Conservation (phyloP, 2,113 vertebrate genomes). For the Mobula birostris region DNA sequence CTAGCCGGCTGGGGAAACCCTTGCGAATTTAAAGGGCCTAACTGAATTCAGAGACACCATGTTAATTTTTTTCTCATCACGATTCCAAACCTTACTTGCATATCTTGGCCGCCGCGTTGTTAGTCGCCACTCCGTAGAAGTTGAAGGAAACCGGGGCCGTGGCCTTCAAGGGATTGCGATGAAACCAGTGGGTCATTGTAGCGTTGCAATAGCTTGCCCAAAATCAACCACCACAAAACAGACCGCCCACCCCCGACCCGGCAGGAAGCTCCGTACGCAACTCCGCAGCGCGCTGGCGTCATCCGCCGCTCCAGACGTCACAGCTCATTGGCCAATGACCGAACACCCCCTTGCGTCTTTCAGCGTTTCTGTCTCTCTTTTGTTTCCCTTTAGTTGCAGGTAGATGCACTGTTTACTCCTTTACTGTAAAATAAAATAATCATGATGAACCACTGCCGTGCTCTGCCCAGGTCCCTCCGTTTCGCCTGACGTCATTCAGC, state of each 20-base stretch:
- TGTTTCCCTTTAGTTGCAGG: neutral
- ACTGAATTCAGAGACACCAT: too few relatives aligned
- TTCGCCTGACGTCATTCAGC: neutral
- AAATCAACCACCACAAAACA: neutral
- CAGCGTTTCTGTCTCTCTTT: neutral
- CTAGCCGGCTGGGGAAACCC: too few relatives aligned
- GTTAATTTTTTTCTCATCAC: too few relatives aligned
- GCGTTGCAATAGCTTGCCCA: neutral
- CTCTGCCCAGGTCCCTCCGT: neutral
- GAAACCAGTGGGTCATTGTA: constrained; percentile 97
- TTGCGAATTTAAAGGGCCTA: too few relatives aligned
- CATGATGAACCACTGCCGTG: too few relatives aligned
- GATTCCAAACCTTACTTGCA: constrained; percentile 77
- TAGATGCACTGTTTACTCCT: too few relatives aligned
- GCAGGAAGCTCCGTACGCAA: fast-evolving
- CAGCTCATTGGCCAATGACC: neutral
- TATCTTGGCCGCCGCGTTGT: constrained; percentile 78
- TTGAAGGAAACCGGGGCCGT: constrained; percentile 88
- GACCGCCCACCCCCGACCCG: too few relatives aligned
- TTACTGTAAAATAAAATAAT: too few relatives aligned
- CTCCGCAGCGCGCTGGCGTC: neutral
- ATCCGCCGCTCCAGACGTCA: neutral
- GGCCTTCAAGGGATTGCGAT: constrained; percentile 92
- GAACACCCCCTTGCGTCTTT: neutral
- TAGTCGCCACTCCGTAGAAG: constrained; percentile 79